Evolutionary conservation across 2,113 vertebrate species (phyloP), one percentile per base, ranked within the genome.

Genomic region (Piaya cayana): DNA sequence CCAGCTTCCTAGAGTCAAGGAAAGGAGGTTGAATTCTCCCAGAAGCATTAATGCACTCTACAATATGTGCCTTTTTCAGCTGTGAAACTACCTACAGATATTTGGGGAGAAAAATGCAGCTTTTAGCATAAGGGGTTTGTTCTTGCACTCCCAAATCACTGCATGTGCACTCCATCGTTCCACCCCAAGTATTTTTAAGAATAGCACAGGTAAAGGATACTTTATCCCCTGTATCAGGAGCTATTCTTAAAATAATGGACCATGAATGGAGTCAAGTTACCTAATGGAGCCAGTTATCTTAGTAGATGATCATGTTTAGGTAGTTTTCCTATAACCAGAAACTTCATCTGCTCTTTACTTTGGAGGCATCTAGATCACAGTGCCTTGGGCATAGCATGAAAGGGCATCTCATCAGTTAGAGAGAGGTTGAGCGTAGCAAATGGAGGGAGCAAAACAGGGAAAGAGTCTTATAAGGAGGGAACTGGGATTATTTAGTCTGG

Each of bases 161-260:
- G 67, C 30, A 16, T 30, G n/a, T 8, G 72, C 30, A 23, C 59
- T 36, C 32, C 37, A 2, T 43, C 14, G 15, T 49, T 89, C 75
- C 56, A 49, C 21, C 32, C 15, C 63, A 67, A 26, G 5, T 39
- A n/a, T 52, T 90, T 69, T 65, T 23, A 82, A 67, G 58, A 56
- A 43, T 29, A 92, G 52, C 39, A 30, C 18, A 64, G 59, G 19
- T 63, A 63, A 70, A 88, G n/a, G 37, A 64, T 34, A 32, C 45
- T 90, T 88, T 58, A 4, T n/a, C 30, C 68, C 45, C n/a, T 58
- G 32, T 17, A 76, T 62, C 67, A 86, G 36, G 50, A 25, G 18
- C n/a, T 85, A 6, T 77, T 90, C 79, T 88, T 81, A 64, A 95
- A 95, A 86, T 83, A 93, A 86, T 18, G 18, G 59, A 19, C 25